Evolutionary conservation across 2,113 vertebrate genomes (phyloP).

Genomic region (Hemiprocne comata): DNA sequence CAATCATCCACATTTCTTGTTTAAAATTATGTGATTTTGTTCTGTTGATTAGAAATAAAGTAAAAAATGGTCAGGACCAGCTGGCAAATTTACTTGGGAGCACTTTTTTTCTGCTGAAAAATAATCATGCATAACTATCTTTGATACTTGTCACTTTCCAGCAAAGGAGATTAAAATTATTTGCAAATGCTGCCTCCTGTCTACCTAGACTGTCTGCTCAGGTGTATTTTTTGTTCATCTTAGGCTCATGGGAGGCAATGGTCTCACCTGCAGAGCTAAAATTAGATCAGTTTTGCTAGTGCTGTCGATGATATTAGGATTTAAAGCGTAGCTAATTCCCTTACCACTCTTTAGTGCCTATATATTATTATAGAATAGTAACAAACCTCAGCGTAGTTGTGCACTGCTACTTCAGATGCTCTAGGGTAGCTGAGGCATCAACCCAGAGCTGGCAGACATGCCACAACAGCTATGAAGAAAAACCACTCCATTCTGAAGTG

Average conservation of each 20-base stretch:
- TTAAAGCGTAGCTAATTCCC: constrained; percentile 6
- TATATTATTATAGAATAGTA: not conserved
- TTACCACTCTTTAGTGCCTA: not conserved
- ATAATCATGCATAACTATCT: not conserved
- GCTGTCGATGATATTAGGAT: not conserved
- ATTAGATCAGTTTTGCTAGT: constrained; percentile 5
- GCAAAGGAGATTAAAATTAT: not conserved
- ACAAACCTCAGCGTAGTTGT: not conserved
- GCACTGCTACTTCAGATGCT: not conserved
- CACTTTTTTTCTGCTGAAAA: not conserved
- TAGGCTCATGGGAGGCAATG: not conserved
- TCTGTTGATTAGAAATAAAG: constrained; percentile 23
- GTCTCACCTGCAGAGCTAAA: constrained; percentile 9
- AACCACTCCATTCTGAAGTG: not conserved
- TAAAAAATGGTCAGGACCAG: not conserved
- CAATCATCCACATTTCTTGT: constrained; percentile 41
- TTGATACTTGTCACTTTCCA: not conserved
- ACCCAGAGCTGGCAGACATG: not conserved
- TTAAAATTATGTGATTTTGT: constrained; percentile 24
- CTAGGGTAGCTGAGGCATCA: not conserved
- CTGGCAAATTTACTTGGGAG: not conserved
- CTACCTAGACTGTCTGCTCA: not conserved
- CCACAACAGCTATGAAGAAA: not conserved
- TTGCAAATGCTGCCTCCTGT: not conserved
- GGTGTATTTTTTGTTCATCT: constrained; percentile 20